phyloP scores from a whole-genome alignment of 2,797 vertebrate species.

The Sitta carolinensis region DNA sequence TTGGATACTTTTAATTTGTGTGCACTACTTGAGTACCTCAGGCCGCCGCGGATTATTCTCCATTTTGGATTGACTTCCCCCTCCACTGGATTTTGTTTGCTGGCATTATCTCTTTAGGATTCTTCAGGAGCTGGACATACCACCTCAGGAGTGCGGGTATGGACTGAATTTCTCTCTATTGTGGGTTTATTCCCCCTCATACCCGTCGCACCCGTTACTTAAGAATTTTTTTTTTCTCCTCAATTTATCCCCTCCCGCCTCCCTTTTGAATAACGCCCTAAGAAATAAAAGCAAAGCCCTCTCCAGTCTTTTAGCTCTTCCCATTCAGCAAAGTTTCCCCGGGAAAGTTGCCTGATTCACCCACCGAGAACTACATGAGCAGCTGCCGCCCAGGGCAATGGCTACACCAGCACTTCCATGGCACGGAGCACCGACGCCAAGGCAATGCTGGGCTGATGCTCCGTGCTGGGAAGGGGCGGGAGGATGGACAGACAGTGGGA shows the following conservation, averaged over 20 bases:
- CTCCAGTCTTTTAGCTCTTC: constrained; percentile 58
- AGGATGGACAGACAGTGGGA: constrained; percentile 21
- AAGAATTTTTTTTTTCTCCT: constrained; percentile 20
- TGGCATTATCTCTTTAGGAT: constrained; percentile 76
- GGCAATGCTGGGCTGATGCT: constrained; percentile 11
- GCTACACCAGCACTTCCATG: constrained; percentile 64
- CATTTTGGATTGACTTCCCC: constrained; percentile 83
- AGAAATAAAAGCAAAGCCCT: constrained; percentile 49
- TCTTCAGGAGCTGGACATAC: constrained; percentile 77
- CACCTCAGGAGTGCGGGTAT: constrained; percentile 78
- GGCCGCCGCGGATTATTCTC: constrained; percentile 84
- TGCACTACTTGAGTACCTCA: constrained; percentile 69
- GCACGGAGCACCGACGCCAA: constrained; percentile 46
- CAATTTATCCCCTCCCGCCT: constrained; percentile 49
- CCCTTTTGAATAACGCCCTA: constrained; percentile 64
- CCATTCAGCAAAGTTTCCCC: constrained; percentile 67
- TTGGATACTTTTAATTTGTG: constrained; percentile 64
- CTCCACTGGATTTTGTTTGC: constrained; percentile 74
- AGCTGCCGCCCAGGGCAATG: constrained; percentile 20
- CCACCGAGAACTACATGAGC: constrained; percentile 78
- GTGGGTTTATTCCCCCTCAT: constrained; percentile 71
- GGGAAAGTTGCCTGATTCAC: constrained; percentile 76
- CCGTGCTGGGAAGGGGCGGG: constrained; percentile 64
- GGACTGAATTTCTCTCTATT: constrained; percentile 68
- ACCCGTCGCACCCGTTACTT: constrained; percentile 67